Conservation (phyloP, 1,140 invertebrate genomes). For the Centruroides sculpturatus region DNA sequence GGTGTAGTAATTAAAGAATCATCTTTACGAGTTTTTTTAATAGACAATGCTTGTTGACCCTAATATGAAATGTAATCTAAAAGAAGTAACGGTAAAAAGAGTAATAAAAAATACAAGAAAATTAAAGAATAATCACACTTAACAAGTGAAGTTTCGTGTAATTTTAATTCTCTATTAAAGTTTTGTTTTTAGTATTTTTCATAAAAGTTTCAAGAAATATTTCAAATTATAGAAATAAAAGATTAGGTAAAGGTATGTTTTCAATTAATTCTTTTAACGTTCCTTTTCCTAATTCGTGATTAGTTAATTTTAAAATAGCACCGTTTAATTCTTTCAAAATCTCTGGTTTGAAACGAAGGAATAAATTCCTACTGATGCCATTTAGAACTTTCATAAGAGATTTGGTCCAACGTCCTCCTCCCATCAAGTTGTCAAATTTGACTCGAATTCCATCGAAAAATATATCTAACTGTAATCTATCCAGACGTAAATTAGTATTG, state of each 20-base stretch:
- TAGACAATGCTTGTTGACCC: too few species aligned
- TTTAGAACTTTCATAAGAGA: not conserved
- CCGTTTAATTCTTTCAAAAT: slow-evolving; percentile 5
- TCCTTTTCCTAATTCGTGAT: slow-evolving; percentile 8
- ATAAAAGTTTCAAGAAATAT: too few species aligned
- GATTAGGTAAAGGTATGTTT: slow-evolving; percentile 2
- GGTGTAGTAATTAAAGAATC: too few species aligned
- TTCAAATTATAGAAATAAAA: too few species aligned
- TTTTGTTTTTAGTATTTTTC: too few species aligned
- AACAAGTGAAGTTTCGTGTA: too few species aligned
- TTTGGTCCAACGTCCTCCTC: slow-evolving; percentile 1
- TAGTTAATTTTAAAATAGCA: slow-evolving; percentile 4
- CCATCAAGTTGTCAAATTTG: slow-evolving; percentile 5
- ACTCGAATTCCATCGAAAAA: slow-evolving; percentile 1
- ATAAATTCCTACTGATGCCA: slow-evolving; percentile 2
- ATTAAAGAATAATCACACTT: too few species aligned
- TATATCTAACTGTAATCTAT: not conserved
- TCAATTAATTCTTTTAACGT: slow-evolving; percentile 5
- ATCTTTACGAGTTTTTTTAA: too few species aligned
- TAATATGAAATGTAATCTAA: too few species aligned
- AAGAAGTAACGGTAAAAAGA: too few species aligned
- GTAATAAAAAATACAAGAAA: too few species aligned
- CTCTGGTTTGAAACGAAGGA: slow-evolving; percentile 3
- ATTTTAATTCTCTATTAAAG: too few species aligned
- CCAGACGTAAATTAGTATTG: not conserved